Conservation (phyloP, 2,888 invertebrate species). For the Standfussiana lucernea region DNA sequence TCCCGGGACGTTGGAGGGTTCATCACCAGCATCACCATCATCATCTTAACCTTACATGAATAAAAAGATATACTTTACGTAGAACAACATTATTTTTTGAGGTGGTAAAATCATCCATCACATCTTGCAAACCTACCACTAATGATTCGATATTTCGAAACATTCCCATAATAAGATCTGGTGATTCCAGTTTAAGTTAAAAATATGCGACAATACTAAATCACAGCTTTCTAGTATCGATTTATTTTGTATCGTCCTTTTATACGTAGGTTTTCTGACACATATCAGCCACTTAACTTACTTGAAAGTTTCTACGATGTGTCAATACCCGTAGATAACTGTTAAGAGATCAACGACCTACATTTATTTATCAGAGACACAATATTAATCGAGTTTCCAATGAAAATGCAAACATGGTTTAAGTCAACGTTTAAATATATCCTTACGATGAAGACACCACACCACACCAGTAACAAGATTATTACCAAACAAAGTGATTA, state of each 20-base stretch:
- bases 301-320: no score
- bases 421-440: neutral
- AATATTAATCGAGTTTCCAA: neutral
- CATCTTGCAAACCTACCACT: neutral
- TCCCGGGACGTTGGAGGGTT: no score
- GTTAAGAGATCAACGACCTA: conserved; percentile 24
- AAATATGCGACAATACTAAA: neutral
- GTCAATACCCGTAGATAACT: neutral
- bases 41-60: no score
- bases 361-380: neutral
- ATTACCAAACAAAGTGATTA: neutral
- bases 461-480: neutral
- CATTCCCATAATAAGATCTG: neutral
- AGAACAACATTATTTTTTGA: no score
- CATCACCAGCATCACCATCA: no score
- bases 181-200: neutral
- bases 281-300: neutral
- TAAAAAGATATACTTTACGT: no score
- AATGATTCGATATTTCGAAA: neutral
- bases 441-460: neutral
- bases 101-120: no score
- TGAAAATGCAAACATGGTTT: neutral
- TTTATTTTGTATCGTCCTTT: neutral
- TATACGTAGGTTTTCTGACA: neutral
- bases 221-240: neutral